Evolutionary conservation across 2,888 invertebrate genomes (phyloP).

Genomic region (Beris morrisii): DNA sequence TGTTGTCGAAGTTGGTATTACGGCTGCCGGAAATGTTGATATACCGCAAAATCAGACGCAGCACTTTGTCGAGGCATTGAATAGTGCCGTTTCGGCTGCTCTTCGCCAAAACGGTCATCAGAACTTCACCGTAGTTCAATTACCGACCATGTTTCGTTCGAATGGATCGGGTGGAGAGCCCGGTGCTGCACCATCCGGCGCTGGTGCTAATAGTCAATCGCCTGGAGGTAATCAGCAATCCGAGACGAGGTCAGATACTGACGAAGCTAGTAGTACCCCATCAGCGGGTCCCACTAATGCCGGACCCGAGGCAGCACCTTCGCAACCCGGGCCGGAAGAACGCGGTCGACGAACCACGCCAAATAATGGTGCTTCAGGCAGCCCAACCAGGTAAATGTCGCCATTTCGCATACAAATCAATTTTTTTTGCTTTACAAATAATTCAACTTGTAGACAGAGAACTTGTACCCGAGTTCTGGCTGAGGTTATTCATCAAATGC

Average conservation of each 20-base stretch:
- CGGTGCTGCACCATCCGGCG: conserved; percentile 33
- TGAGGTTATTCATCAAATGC: conserved; percentile 52
- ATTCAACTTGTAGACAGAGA: conserved; percentile 44
- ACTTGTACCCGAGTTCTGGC: conserved; percentile 53
- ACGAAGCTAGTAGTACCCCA: conserved; percentile 36
- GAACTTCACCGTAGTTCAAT: conserved; percentile 53
- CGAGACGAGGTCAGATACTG: conserved; percentile 24
- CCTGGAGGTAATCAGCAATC: conserved; percentile 42
- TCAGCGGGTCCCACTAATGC: background rate
- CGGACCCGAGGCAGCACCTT: conserved; percentile 14
- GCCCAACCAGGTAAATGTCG: conserved; percentile 11
- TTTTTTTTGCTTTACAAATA: background rate
- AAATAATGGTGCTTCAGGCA: conserved; percentile 36
- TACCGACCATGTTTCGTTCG: conserved; percentile 51
- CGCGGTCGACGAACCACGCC: conserved; percentile 46
- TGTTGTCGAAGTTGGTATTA: conserved; percentile 56
- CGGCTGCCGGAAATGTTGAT: conserved; percentile 47
- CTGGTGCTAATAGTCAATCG: conserved; percentile 15
- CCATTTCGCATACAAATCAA: background rate
- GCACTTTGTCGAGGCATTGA: conserved; percentile 54
- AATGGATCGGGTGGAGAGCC: conserved; percentile 40
- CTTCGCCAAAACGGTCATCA: conserved; percentile 51
- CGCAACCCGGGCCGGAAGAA: conserved; percentile 42
- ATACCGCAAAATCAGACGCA: conserved; percentile 52
- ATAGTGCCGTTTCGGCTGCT: conserved; percentile 55